phyloP scores from a whole-genome alignment of 2,113 vertebrate species.

The Pseudolaguvia tuberculata region DNA sequence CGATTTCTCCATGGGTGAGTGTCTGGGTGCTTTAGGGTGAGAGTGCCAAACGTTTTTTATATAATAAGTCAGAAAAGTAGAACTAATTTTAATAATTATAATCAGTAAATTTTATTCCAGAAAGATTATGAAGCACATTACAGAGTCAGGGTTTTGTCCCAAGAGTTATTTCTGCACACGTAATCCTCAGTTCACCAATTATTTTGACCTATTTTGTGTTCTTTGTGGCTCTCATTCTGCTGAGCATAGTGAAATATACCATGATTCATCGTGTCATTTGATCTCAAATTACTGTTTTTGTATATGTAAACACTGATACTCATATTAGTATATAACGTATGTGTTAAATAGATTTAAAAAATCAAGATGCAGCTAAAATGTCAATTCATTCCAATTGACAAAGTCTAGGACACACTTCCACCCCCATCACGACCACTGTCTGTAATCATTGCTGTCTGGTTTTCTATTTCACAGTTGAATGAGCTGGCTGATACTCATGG shows the following conservation, averaged over 20 bases:
- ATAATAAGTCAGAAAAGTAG: constrained; percentile 26
- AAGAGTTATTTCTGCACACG: constrained; percentile 51
- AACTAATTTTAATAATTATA: constrained; percentile 33
- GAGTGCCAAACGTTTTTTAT: constrained; percentile 22
- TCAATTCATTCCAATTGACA: constrained; percentile 30
- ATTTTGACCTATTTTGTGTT: constrained; percentile 37
- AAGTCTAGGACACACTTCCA: constrained; percentile 7
- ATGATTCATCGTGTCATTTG: background rate
- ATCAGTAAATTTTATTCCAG: constrained; percentile 59
- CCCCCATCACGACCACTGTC: constrained; percentile 52
- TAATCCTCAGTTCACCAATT: constrained; percentile 38
- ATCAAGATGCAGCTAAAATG: background rate
- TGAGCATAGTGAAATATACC: background rate
- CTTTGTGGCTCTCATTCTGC: constrained; percentile 1
- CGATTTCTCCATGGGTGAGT: background rate
- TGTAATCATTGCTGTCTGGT: constrained; percentile 66
- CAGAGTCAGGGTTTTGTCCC: constrained; percentile 57
- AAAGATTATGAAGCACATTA: constrained; percentile 54
- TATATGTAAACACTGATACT: background rate
- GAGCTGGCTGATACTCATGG: constrained; percentile 62
- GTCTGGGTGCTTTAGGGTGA: background rate
- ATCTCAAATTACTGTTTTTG: background rate
- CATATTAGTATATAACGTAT: background rate
- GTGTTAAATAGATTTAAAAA: background rate
- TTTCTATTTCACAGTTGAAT: constrained; percentile 92